Percentiles rank a stretch among this genome's conserved stretches.
Conservation (phyloP, 1,140 invertebrate genomes). For the Leucophenga varia region DNA sequence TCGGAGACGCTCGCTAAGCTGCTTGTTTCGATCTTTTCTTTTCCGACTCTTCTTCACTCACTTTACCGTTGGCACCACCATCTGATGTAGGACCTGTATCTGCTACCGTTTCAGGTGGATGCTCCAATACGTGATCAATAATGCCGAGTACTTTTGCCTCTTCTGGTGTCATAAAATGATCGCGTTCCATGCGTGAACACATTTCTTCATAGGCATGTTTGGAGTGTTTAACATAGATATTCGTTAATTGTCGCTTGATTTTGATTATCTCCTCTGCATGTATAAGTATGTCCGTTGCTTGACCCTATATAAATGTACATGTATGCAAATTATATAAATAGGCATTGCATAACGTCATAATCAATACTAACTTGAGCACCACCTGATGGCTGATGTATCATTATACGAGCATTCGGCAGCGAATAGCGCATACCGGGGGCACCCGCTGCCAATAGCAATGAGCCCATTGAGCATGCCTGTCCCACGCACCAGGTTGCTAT, state of each 20-base stretch:
- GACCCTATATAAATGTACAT: slow-evolving; percentile 65
- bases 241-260: slow-evolving; percentile 86
- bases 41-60: no score
- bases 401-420: slow-evolving; percentile 94
- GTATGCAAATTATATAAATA: slow-evolving; percentile 5
- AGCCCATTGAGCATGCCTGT: slow-evolving; percentile 96
- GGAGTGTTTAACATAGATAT: slow-evolving; percentile 90
- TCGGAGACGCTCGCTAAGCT: no score
- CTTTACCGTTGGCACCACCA: no score
- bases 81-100: no score
- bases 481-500: slow-evolving; percentile 97
- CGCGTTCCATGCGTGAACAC: slow-evolving; percentile 83
- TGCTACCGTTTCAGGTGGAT: slow-evolving; percentile 54
- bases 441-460: slow-evolving; percentile 86
- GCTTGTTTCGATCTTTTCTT: slow-evolving; percentile 36
- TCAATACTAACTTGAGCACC: slow-evolving; percentile 66
- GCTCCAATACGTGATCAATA: slow-evolving; percentile 83
- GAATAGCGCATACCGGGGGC: slow-evolving; percentile 86
- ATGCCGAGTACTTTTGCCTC: slow-evolving; percentile 91
- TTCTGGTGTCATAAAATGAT: slow-evolving; percentile 86
- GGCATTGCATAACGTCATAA: slow-evolving; percentile 1
- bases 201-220: slow-evolving; percentile 73
- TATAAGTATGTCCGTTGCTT: slow-evolving; percentile 96
- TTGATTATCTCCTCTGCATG: slow-evolving; percentile 96
- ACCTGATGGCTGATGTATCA: slow-evolving; percentile 97